Conservation (phyloP, 2,797 vertebrate species). For the Hydrolagus colliei region DNA sequence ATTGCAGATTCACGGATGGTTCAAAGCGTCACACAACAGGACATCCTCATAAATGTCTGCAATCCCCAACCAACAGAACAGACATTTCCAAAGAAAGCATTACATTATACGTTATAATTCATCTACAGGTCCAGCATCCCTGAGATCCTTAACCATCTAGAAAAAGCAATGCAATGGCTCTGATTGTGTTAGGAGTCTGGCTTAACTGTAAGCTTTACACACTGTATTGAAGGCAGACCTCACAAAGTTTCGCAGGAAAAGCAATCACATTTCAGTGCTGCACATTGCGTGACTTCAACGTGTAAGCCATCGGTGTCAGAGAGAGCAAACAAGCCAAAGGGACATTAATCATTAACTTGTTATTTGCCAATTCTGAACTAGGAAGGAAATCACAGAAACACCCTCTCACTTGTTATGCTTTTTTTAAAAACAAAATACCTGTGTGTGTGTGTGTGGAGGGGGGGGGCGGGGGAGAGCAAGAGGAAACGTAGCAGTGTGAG, state of each 20-base stretch:
- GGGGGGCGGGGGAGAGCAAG: too few species aligned
- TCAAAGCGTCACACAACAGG: too few species aligned
- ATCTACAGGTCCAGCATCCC: neutral
- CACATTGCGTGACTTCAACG: neutral
- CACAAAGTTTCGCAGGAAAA: neutral
- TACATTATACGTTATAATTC: neutral
- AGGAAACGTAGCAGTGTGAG: too few species aligned
- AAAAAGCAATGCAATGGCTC: neutral
- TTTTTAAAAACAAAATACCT: neutral
- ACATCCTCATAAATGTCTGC: too few species aligned
- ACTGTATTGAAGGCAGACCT: neutral
- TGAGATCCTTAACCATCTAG: neutral
- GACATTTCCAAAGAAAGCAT: too few species aligned
- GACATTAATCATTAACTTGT: neutral
- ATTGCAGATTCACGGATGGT: too few species aligned
- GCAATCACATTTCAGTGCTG: neutral
- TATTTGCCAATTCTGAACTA: neutral
- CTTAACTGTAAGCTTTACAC: neutral
- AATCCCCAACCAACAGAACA: too few species aligned
- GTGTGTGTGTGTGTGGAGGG: too few species aligned
- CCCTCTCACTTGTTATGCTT: too few species aligned
- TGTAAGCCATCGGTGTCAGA: neutral
- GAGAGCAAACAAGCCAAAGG: neutral
- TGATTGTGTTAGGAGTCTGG: neutral
- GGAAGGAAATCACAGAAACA: neutral